Evolutionary conservation across 1,140 invertebrate species (phyloP), one percentile per base, ranked within the genome.

Genomic region (Babylonia areolata): DNA sequence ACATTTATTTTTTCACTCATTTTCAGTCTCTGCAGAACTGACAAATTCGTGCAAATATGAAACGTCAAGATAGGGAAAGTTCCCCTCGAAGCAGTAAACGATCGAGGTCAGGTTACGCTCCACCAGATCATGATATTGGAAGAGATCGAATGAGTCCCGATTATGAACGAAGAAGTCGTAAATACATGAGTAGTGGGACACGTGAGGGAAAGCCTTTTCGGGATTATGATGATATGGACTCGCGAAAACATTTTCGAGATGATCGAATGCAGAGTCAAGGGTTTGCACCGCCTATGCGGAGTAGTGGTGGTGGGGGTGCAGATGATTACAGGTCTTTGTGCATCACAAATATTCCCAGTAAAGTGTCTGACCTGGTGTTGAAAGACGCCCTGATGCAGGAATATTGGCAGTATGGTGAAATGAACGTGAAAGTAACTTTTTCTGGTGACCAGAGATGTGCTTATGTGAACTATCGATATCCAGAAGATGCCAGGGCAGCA

Each of bases 361-460:
- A 99, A 95, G 97, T 98, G 1, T 97, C 97, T 33, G 98, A 99
- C 92, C 97, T 98, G 91, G 96, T 97, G 80, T 96, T 99, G 75
- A 97, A 98, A 93, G 98, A 99, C 91, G 97, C 97, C 0, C 94
- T 99, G 12, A 98, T 98, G 91, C 95, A 97, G 78, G 98, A 99
- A 92, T 99, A 98, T 93, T 98, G 98, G 93, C 98, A 98, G 91
- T 99, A 97, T 94, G 98, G 98, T 40, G 98, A 99, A 92, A 97
- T 99, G 86, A 98, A 97, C 91, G 98, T 99, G 46, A 97, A 98
- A 92, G 96, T 99, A 78, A 96, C 97, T 1, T 97, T 98, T 90
- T 94, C 97, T 81, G 92, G 90, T 85, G 98, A 98, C 90, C 98
- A 99, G 92, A 95, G 98, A 58, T 96, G 99, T 15, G 98, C 98